phyloP scores from a whole-genome alignment of 64 coral and sea anemone species.

The Trachythela sp. region DNA sequence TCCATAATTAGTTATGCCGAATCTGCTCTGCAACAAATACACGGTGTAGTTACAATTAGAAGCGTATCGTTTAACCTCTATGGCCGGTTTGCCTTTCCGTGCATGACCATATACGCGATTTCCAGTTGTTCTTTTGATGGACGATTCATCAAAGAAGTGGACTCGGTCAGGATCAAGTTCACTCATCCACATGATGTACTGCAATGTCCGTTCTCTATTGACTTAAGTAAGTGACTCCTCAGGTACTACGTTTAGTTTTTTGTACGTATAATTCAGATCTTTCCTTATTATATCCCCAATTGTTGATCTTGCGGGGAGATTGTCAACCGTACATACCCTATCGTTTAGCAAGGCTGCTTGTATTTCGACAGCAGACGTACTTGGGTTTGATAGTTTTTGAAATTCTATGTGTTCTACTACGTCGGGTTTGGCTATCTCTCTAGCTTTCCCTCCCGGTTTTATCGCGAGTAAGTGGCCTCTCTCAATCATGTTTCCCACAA shows the following conservation, averaged over 20 bases:
- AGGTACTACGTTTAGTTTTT: not conserved
- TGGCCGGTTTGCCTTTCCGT: not conserved
- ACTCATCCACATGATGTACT: not conserved
- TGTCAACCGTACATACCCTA: not conserved
- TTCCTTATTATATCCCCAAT: not conserved
- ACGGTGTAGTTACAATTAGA: too few species aligned
- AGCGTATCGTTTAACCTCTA: not conserved
- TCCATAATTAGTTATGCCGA: not conserved
- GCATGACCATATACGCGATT: constrained; percentile 25
- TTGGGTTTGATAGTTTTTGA: not conserved
- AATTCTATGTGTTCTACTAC: not conserved
- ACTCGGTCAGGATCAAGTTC: not conserved
- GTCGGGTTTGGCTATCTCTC: not conserved
- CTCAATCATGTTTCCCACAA: too few species aligned
- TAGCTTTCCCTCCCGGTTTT: constrained; percentile 10
- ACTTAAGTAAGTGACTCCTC: not conserved
- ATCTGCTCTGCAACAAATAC: constrained; percentile 43
- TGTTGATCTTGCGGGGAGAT: not conserved
- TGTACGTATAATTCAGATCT: not conserved
- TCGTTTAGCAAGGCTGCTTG: not conserved
- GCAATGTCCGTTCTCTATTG: not conserved
- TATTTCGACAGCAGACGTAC: not conserved
- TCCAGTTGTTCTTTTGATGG: constrained; percentile 15
- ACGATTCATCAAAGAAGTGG: not conserved
- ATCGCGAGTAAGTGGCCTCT: too few species aligned